Base-by-base conservation (phyloP, 53 echinoderm and acorn worm genomes). In the Actinopyga echinites region DNA sequence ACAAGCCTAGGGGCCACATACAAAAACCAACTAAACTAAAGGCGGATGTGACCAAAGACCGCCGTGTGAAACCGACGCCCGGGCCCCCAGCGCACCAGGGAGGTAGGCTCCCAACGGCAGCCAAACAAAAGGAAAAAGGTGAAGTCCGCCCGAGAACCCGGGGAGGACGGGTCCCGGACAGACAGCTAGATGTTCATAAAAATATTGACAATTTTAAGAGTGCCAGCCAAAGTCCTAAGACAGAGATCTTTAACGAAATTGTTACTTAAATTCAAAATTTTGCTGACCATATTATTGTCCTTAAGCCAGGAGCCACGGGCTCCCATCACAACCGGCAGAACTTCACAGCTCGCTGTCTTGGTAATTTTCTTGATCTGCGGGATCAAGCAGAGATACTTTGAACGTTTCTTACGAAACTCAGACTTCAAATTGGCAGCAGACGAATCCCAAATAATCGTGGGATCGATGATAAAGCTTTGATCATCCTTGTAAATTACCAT, bases 361-460 rank as follows among this genome's bases (percentile, higher is more conserved):
- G 24, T 69, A 1, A 69, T 2, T 6, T n/a, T 69, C 4, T n/a
- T 69, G 24, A 24, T 42, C 69, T 44, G 37, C 15, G 42, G 40
- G 26, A 40, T 44, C 7, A 44, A 2, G 21, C 69, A 69, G 0
- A 7, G 5, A 4, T 23, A 69, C n/a, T 69, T 69, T 6, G 38
- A 12, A 1, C 22, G 0, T 23, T 69, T 69, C 5, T 23, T 21
- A 1, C 10, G 0, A 23, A n/a, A 69, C 10, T 38, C 69, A 23
- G 1, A 2, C 15, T 19, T 42, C 3, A 69, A 7, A 6, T 4
- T 6, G 1, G 2, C 40, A 3, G 3, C 24, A 23, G 69, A 69
- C 5, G 30, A 32, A 44, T 69, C 69, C 69, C 69, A 68, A 68
- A 69, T 69, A 23, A 69, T n/a, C 20, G 69, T 69, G 12, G 69